Evolutionary conservation across 2,797 vertebrate genomes (phyloP).

Genomic region (Artibeus lituratus): DNA sequence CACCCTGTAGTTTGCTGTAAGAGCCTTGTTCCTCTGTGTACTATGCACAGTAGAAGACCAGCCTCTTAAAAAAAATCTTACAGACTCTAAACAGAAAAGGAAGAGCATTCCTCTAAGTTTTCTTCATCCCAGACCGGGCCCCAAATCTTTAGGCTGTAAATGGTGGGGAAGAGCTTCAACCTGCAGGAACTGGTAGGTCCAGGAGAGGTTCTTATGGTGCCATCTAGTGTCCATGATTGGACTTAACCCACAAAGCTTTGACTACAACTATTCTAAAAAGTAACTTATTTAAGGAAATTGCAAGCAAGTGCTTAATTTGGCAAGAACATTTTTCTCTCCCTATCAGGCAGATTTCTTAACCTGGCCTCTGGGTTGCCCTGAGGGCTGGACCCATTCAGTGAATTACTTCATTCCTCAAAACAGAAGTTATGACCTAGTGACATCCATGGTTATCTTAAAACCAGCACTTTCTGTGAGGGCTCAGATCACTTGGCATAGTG

Average conservation of each 20-base stretch:
- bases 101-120: background rate
- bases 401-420: background rate
- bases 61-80: background rate
- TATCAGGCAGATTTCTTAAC: background rate
- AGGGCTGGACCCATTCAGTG: background rate
- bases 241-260: background rate
- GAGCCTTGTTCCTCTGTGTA: background rate
- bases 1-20: background rate
- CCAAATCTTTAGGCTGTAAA: background rate
- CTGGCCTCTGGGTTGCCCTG: background rate
- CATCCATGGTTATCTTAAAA: background rate
- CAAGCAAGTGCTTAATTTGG: background rate
- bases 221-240: conserved; percentile 41
- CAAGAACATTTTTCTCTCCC: background rate
- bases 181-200: background rate
- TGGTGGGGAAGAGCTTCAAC: fast-evolving
- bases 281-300: background rate
- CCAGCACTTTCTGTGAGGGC: background rate
- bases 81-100: background rate
- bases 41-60: background rate
- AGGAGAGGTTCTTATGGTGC: background rate
- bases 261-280: background rate
- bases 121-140: background rate
- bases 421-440: background rate
- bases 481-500: background rate